phyloP scores from a whole-genome alignment of 2,797 vertebrate genomes.

The Ibycter americanus region DNA sequence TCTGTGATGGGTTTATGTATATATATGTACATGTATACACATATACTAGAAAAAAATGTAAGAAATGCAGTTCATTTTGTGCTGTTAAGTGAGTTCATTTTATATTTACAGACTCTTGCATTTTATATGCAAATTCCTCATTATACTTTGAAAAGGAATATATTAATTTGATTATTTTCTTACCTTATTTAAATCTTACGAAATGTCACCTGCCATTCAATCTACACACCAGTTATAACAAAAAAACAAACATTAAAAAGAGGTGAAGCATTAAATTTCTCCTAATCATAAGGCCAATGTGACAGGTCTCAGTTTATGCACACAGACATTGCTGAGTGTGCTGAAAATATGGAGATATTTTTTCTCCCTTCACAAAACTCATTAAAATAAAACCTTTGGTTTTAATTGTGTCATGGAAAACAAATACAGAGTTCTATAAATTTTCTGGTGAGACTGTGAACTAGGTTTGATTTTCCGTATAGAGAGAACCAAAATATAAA shows the following conservation, averaged over 20 bases:
- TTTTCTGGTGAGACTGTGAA: neutral
- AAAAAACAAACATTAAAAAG: constrained; percentile 66
- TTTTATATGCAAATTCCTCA: constrained; percentile 76
- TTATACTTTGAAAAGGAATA: constrained; percentile 72
- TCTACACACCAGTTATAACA: constrained; percentile 53
- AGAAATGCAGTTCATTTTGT: constrained; percentile 36
- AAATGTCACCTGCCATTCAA: constrained; percentile 82
- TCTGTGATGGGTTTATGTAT: neutral
- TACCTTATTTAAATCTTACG: constrained; percentile 71
- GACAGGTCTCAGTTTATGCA: constrained; percentile 63
- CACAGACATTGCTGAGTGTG: constrained; percentile 43
- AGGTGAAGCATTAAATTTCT: constrained; percentile 71
- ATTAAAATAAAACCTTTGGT: constrained; percentile 30
- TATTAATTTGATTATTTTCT: constrained; percentile 79
- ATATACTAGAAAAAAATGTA: neutral
- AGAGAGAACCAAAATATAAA: neutral
- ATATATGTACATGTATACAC: accelerated
- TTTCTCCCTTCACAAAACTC: neutral
- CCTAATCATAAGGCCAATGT: constrained; percentile 61
- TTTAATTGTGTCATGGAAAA: neutral
- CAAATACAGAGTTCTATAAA: neutral
- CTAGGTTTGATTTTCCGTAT: neutral
- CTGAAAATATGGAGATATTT: constrained; percentile 26
- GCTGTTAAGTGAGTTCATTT: constrained; percentile 67
- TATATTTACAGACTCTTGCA: constrained; percentile 65